Conservation (phyloP, 2,797 vertebrate species). For the Enteromius anoplus region DNA sequence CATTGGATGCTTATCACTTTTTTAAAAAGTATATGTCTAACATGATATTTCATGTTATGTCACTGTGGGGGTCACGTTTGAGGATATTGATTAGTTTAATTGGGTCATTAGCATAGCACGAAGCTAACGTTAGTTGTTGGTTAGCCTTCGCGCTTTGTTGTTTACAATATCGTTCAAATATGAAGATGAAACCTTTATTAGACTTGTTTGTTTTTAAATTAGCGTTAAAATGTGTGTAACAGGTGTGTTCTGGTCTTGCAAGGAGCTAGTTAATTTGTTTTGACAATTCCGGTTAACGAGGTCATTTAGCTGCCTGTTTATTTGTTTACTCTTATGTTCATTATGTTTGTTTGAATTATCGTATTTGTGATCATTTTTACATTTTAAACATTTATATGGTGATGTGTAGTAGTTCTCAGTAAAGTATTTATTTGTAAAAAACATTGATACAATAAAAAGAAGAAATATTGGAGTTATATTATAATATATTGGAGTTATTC, state of each 20-base stretch:
- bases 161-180: background rate
- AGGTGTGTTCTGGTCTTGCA: background rate
- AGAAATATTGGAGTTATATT: background rate
- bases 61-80: background rate
- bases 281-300: background rate
- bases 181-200: background rate
- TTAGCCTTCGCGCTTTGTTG: background rate
- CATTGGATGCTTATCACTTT: background rate
- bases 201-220: background rate
- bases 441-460: background rate
- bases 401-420: background rate
- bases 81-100: background rate
- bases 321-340: background rate
- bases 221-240: background rate
- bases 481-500: background rate
- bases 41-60: background rate
- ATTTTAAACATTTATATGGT: background rate
- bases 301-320: background rate
- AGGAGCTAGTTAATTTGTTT: background rate
- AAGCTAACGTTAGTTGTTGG: conserved; percentile 16
- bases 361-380: background rate
- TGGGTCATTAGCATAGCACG: background rate
- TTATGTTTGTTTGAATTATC: background rate
- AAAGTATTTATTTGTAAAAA: background rate
- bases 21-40: background rate